phyloP scores from a whole-genome alignment of 2,888 invertebrate species.

The Lithosia quadra region DNA sequence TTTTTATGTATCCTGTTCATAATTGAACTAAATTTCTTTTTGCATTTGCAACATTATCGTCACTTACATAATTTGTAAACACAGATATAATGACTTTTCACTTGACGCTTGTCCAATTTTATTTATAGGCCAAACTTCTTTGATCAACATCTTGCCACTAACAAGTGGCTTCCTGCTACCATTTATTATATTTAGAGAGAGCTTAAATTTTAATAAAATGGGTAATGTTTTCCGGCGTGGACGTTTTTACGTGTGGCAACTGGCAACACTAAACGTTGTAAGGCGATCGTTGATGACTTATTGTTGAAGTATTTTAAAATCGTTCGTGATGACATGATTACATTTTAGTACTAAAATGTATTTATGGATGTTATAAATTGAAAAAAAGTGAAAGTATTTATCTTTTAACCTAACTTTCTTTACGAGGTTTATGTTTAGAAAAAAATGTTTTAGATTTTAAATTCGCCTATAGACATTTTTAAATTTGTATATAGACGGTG shows the following conservation, averaged over 20 bases:
- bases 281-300: constrained; percentile 36
- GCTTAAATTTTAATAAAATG: constrained; percentile 41
- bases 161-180: constrained; percentile 43
- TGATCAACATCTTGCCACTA: constrained; percentile 40
- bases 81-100: constrained; percentile 28
- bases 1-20: neutral
- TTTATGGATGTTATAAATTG: too few relatives aligned
- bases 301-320: constrained; percentile 33
- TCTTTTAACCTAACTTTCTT: too few relatives aligned
- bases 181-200: constrained; percentile 32
- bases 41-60: neutral
- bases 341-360: neutral
- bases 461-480: too few relatives aligned
- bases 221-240: constrained; percentile 37
- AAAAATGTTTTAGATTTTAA: too few relatives aligned
- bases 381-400: too few relatives aligned
- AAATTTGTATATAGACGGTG: too few relatives aligned
- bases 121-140: constrained; percentile 36
- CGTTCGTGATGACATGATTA: constrained; percentile 10
- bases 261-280: constrained; percentile 41
- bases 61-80: constrained; percentile 23
- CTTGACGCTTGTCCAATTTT: constrained; percentile 45
- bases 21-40: neutral
- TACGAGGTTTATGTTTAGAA: too few relatives aligned
- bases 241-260: constrained; percentile 38